Conservation (phyloP, 1,140 invertebrate species). For the Zaprionus capensis region DNA sequence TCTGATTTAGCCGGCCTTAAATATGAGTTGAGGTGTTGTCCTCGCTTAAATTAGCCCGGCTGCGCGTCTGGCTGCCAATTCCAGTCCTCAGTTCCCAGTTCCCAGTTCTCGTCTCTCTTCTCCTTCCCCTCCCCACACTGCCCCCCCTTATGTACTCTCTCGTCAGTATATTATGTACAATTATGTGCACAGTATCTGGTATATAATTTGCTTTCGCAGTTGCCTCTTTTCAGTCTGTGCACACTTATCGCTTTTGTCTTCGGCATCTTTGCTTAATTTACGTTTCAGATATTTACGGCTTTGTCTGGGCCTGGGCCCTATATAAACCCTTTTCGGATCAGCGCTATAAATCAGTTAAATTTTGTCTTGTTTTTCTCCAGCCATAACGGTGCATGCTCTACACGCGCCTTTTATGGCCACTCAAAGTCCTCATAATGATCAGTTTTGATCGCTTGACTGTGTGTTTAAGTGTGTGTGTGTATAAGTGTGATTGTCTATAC, state of each 20-base stretch:
- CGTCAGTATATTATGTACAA: slow-evolving; percentile 22
- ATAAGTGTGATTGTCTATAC: neutral
- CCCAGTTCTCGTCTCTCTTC: neutral
- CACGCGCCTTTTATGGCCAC: slow-evolving; percentile 45
- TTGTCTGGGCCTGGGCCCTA: slow-evolving; percentile 39
- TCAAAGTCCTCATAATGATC: slow-evolving; percentile 28
- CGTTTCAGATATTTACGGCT: slow-evolving; percentile 54
- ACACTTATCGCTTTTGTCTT: slow-evolving; percentile 68
- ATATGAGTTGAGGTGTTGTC: slow-evolving; percentile 84
- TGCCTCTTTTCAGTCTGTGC: slow-evolving; percentile 4
- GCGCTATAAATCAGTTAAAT: slow-evolving; percentile 66
- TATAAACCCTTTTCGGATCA: slow-evolving; percentile 62
- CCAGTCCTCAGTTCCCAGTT: slow-evolving; percentile 9
- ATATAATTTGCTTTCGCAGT: slow-evolving; percentile 42
- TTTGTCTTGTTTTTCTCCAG: slow-evolving; percentile 8
- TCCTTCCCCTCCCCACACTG: neutral
- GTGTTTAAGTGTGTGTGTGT: neutral
- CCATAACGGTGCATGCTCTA: slow-evolving; percentile 45
- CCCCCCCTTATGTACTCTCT: neutral
- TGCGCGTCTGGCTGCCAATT: slow-evolving; percentile 43
- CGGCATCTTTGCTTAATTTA: slow-evolving; percentile 69
- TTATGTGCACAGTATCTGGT: slow-evolving; percentile 33
- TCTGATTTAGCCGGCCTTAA: slow-evolving; percentile 81
- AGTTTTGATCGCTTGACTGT: neutral
- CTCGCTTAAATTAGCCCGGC: slow-evolving; percentile 81